phyloP scores from a whole-genome alignment of 92 coral and sea anemone species.

The Meandrina meandrites region DNA sequence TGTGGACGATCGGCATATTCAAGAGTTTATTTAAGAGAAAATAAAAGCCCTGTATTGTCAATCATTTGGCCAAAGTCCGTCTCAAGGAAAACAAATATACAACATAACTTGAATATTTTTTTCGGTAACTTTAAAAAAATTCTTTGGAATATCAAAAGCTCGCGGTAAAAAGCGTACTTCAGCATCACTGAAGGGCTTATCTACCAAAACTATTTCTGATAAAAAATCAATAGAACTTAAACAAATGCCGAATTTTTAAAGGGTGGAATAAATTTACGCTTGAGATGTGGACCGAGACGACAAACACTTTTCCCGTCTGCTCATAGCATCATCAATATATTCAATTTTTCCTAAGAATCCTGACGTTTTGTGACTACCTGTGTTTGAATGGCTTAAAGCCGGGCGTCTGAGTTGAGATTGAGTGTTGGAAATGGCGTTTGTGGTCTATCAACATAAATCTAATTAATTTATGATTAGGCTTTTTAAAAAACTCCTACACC shows the following conservation, averaged over 20 bases:
- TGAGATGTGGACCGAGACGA: constrained; percentile 23
- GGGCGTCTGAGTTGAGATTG: not conserved
- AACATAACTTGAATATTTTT: not conserved
- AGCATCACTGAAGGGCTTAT: not conserved
- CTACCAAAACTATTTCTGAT: not conserved
- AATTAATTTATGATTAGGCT: not conserved
- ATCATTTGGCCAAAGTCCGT: not conserved
- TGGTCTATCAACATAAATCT: not conserved
- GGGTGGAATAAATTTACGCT: constrained; percentile 15
- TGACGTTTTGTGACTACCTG: not conserved
- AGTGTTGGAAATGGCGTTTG: not conserved
- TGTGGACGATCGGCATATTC: not conserved
- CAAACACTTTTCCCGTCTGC: not conserved
- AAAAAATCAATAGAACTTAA: not conserved
- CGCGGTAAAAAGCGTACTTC: no score
- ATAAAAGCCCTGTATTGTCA: not conserved
- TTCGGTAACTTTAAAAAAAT: not conserved
- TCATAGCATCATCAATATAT: not conserved
- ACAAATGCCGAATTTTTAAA: not conserved
- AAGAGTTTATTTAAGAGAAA: not conserved
- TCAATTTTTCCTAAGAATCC: not conserved
- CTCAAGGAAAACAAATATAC: constrained; percentile 3
- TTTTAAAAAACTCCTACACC: not conserved
- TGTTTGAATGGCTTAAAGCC: not conserved
- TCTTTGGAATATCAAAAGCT: not conserved